A percentile compares a stretch with the other conserved stretches of the same genome.
Conservation (phyloP, 2,797 vertebrate genomes). For the Chaunax sp. region DNA sequence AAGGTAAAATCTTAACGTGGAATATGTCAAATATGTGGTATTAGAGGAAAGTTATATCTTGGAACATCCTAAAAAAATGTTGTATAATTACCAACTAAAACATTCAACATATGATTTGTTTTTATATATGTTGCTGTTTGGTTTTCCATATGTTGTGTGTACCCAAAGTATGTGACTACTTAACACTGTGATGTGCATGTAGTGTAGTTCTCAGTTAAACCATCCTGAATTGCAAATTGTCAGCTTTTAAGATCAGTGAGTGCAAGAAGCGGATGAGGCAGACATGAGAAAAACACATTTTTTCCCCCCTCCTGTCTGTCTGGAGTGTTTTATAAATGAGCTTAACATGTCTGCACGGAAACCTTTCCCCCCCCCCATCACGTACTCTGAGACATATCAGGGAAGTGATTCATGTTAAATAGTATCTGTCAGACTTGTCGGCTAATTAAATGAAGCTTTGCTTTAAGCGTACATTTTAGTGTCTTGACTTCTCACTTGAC, state of each 20-base stretch:
- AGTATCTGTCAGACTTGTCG: constrained; percentile 74
- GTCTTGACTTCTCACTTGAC: constrained; percentile 65
- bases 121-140: constrained; percentile 4
- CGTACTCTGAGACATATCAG: constrained; percentile 58
- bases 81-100: not conserved
- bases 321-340: constrained; percentile 69
- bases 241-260: constrained; percentile 52
- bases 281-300: constrained; percentile 61
- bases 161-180: not conserved
- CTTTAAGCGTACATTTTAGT: constrained; percentile 62
- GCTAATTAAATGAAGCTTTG: constrained; percentile 76
- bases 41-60: not conserved
- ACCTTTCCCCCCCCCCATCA: constrained; percentile 50
- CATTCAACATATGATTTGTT: not conserved
- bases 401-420: constrained; percentile 78
- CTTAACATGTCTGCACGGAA: constrained; percentile 64
- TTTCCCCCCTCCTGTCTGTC: constrained; percentile 64
- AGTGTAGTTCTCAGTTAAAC: constrained; percentile 43
- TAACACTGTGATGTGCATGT: constrained; percentile 22
- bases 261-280: constrained; percentile 68
- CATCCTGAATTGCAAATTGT: constrained; percentile 44
- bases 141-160: constrained; percentile 3
- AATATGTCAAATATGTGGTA: not conserved
- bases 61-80: not conserved
- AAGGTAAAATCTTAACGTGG: not conserved